These are phyloP conservation scores for Salarias fasciatus DNA, from an alignment of 2,797 vertebrate species.

Conservation along the genomic window DNA sequence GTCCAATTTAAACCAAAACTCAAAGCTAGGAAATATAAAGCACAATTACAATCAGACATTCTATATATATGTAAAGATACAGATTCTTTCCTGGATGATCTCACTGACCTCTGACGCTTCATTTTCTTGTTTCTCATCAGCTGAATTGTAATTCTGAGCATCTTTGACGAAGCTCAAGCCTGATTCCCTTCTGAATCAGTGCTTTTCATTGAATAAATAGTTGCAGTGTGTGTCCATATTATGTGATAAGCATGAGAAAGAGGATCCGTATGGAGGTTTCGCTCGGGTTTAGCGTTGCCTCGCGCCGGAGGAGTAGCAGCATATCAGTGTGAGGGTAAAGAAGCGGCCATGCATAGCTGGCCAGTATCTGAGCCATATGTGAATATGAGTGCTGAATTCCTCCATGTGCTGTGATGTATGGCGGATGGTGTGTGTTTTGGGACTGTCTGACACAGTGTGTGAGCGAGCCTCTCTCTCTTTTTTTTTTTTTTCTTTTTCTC, in stretches of 20 bases:
- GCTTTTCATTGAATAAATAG: too few relatives aligned
- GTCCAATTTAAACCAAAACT: too few relatives aligned
- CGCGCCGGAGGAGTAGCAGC: constrained; percentile 23
- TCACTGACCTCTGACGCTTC: too few relatives aligned
- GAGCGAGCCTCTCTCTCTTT: too few relatives aligned
- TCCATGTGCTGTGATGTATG: constrained; percentile 24
- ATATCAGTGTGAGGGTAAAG: constrained; percentile 37
- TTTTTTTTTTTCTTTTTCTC: neutral
- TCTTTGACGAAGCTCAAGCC: too few relatives aligned
- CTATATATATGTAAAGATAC: too few relatives aligned
- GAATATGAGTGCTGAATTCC: constrained; percentile 33
- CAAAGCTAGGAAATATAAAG: too few relatives aligned
- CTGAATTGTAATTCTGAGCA: too few relatives aligned
- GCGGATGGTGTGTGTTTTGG: neutral
- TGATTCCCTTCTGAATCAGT: too few relatives aligned
- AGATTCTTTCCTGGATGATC: too few relatives aligned
- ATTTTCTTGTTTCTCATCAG: too few relatives aligned
- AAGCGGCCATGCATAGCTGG: constrained; percentile 5
- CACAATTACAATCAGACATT: too few relatives aligned
- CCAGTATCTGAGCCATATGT: constrained; percentile 42
- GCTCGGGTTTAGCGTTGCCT: constrained; percentile 8
- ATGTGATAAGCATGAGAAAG: constrained; percentile 9
- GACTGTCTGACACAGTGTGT: neutral
- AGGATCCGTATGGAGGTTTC: constrained; percentile 21
- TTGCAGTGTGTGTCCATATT: neutral